Base-by-base conservation (phyloP, 2,888 invertebrate species). In the Hyppa rectilinea region DNA sequence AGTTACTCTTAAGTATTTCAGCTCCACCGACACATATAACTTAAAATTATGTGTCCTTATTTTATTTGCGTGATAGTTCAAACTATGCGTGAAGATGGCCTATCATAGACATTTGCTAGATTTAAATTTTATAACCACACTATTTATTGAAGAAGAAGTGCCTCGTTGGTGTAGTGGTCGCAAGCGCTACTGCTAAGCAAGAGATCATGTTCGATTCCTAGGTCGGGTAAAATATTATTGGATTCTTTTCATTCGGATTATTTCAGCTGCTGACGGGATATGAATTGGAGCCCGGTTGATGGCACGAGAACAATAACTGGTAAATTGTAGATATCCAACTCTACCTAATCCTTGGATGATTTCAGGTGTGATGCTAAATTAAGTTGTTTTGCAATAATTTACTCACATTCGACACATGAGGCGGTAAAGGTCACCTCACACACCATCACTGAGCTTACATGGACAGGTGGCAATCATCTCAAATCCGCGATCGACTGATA, bases 401-500 rank as follows among this genome's bases (percentile, higher is more conserved):
- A n/a, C 20, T 70, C 50, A 71, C n/a, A 38, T 38, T 47, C 52
- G 45, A 58, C 55, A 38, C 26, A 9, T 12, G 62, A 52, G 36
- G 20, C 40, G 1, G 12, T 23, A 26, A 61, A 75, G 52, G 64
- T 53, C 53, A 62, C 43, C n/a, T 5, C 50, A 23, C 31, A 29
- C 31, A 12, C 12, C 20, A 43, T 34, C 29, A 53, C 34, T 1
- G 26, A 49, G 31, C 36, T 34, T 49, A 45, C 40, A 71, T 55
- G 52, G 71, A 45, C 61, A 67, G 60, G 49, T 67, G 63, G 70
- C 65, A 79, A 65, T 62, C 75, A 71, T 59, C 17, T 55, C 12
- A 68, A 43, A 81, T 83, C 81, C 84, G 84, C 71, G 82, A 81
- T 82, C 63, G 0, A 31, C 20, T 53, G 84, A 82, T 82, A 83